Evolutionary conservation across 37 sponge, comb jelly and placozoan genomes (phyloP).

Genomic region (Eunapius fragilis): DNA sequence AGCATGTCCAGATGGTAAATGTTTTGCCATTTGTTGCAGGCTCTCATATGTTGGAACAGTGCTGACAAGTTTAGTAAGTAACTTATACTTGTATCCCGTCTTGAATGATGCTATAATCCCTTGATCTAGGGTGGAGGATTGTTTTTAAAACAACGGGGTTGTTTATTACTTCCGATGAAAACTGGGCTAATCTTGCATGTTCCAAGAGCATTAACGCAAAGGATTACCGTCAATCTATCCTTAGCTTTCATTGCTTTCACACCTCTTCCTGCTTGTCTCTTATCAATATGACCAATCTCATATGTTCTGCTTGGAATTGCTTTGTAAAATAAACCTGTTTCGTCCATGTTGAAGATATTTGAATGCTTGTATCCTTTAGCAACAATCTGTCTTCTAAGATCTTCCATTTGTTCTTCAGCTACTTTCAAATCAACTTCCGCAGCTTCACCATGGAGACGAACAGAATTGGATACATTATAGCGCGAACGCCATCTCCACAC

Average conservation of each 20-base stretch:
- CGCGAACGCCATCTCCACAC: slow-evolving; percentile 60
- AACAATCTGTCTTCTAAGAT: slow-evolving; percentile 36
- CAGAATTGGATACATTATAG: slow-evolving; percentile 44
- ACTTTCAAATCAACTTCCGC: slow-evolving; percentile 40
- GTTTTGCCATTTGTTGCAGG: not conserved
- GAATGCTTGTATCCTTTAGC: slow-evolving; percentile 8
- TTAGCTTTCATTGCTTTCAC: not conserved
- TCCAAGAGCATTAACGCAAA: not conserved
- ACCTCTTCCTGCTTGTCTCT: not conserved
- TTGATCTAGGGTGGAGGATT: slow-evolving; percentile 63
- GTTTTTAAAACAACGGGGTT: not conserved
- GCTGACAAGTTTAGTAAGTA: not conserved
- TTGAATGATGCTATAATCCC: slow-evolving; percentile 66
- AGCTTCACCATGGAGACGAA: slow-evolving; percentile 69
- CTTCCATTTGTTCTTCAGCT: slow-evolving; percentile 48
- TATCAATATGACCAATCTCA: not conserved
- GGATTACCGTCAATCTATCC: not conserved
- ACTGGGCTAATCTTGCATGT: not conserved
- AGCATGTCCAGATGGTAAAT: not conserved
- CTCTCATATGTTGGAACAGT: not conserved
- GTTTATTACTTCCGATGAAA: not conserved
- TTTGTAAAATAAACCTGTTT: slow-evolving; percentile 47
- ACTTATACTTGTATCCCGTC: slow-evolving; percentile 9
- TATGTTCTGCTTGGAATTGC: slow-evolving; percentile 40
- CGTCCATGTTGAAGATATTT: slow-evolving; percentile 56